Evolutionary conservation across 2,797 vertebrate genomes (phyloP), one percentile per base, ranked within the genome.

Genomic region (Vireo griseus): DNA sequence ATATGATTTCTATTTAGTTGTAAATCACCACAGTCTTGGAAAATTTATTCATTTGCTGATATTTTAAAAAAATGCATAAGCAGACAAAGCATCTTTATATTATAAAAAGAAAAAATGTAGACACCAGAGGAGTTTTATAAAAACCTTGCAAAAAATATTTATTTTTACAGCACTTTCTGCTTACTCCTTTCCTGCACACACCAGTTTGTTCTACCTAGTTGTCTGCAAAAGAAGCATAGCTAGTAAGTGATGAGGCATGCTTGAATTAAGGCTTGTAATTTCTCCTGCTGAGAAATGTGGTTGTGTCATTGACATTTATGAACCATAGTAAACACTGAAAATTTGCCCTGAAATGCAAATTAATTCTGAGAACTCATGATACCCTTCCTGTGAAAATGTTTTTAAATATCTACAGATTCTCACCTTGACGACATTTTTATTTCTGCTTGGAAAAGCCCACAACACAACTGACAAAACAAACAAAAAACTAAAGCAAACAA

Each of bases 261-360:
- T 92, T 83, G 65, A 95, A 92, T 92, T 80, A 77, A 55, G 47
- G 39, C 42, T 87, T 92, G 42, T 75, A 83, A 94, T 89, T 93
- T 90, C 65, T 91, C 65, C 65, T 94, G 45, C 42, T 82, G 84
- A 89, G 87, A 93, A 87, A 82, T 0, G 0, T 44, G 54, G 26
- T 65, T 58, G 22, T 87, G 18, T 71, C 80, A 87, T 10, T 83
- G 78, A 80, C 65, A 77, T 87, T 77, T 93, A 77, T 26, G 68
- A 95, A 86, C 45, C 52, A 77, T 8, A 71, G n/a, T 50, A 88
- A 95, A 74, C 50, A 88, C 20, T 24, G 35, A 93, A 91, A 91
- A 88, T 72, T 83, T 86, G n/a, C 54, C 72, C 67, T 89, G 62
- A 89, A 92, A 82, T 88, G 42, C 16, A 90, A 83, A 92, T 89